Evolutionary conservation across 2,888 invertebrate species (phyloP).

Genomic region (Microctonus hyperodae): DNA sequence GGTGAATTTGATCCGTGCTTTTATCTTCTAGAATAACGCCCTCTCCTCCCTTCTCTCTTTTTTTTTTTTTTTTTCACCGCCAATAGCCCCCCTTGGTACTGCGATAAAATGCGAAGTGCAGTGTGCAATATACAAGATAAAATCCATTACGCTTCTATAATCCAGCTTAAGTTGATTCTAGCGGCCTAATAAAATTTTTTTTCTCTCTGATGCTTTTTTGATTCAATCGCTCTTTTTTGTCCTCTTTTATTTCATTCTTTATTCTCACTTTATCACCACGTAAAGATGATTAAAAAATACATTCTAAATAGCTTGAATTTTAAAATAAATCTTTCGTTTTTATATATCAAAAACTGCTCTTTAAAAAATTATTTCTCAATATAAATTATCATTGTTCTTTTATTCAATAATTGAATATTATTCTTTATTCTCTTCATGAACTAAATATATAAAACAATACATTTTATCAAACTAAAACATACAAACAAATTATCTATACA

Average conservation of each 20-base stretch:
- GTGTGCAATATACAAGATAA: conserved; percentile 32
- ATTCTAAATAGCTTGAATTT: no score
- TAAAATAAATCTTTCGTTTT: no score
- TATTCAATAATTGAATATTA: no score
- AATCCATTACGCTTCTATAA: conserved; percentile 35
- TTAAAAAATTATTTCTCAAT: no score
- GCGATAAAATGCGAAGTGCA: conserved; percentile 15
- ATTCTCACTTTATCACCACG: no score
- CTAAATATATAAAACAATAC: no score
- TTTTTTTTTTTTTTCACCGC: neutral
- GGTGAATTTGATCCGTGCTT: conserved; percentile 27
- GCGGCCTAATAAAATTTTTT: conserved; percentile 27
- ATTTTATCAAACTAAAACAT: no score
- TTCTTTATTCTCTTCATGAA: no score
- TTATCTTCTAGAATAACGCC: conserved; percentile 24
- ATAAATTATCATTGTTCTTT: no score
- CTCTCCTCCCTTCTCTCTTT: neutral
- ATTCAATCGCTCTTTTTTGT: conserved; percentile 48
- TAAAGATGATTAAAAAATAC: no score
- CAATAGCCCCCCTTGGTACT: neutral
- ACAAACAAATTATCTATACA: no score
- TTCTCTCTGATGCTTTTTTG: conserved; percentile 38
- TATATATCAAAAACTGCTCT: no score
- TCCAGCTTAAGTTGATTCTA: conserved; percentile 40
- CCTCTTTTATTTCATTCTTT: neutral